Percentiles rank a stretch among this genome's conserved stretches.
These are phyloP conservation scores for Nineta flava DNA, from an alignment of 2,888 invertebrate species.

Conservation along the genomic window DNA sequence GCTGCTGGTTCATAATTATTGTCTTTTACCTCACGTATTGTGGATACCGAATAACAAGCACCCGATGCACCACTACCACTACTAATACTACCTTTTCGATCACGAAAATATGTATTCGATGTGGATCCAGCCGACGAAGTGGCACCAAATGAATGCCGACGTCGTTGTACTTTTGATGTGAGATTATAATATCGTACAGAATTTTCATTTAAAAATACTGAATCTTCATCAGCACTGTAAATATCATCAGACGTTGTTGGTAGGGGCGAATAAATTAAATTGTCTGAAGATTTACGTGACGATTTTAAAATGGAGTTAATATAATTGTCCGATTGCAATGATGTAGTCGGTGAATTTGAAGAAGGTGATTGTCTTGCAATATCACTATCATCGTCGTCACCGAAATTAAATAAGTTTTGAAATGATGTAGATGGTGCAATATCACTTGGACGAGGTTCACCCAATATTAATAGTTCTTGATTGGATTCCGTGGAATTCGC, in stretches of 20 bases:
- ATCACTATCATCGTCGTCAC: neutral
- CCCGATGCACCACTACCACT: constrained; percentile 17
- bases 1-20: neutral
- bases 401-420: neutral
- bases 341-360: neutral
- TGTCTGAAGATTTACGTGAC: constrained; percentile 9
- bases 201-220: constrained; percentile 41
- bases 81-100: constrained; percentile 21
- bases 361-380: neutral
- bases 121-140: too few species aligned
- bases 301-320: neutral
- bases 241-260: constrained; percentile 18
- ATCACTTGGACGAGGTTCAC: constrained; percentile 53
- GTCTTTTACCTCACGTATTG: neutral
- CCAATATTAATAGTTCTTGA: constrained; percentile 47
- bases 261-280: constrained; percentile 21
- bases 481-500: constrained; percentile 43
- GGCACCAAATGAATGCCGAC: constrained; percentile 52
- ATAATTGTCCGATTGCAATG: neutral
- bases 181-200: constrained; percentile 36
- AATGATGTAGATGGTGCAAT: constrained; percentile 29
- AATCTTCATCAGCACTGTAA: constrained; percentile 33
- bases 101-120: constrained; percentile 30
- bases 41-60: too few species aligned
- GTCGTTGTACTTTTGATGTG: constrained; percentile 13